Percentiles rank a stretch among this genome's conserved stretches.
phyloP scores from a whole-genome alignment of 2,888 invertebrate genomes.

The Drosophila kuntzei region DNA sequence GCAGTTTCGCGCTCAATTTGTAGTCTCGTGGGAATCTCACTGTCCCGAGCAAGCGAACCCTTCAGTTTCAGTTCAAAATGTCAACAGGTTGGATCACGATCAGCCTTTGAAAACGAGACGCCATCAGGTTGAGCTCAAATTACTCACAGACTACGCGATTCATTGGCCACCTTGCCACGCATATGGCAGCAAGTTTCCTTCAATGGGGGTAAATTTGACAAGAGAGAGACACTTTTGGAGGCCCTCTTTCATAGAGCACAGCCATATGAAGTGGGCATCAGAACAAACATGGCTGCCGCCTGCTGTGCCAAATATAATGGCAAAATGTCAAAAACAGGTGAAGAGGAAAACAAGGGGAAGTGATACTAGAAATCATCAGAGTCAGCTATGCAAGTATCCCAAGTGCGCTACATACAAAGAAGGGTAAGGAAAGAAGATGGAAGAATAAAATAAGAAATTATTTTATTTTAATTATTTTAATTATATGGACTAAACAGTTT shows the following conservation, averaged over 20 bases:
- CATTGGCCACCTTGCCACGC: constrained; percentile 6
- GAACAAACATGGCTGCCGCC: constrained; percentile 68
- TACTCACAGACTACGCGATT: constrained; percentile 57
- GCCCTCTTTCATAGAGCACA: neutral
- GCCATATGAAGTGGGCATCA: constrained; percentile 1
- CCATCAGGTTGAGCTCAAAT: constrained; percentile 64
- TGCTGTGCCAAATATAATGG: constrained; percentile 66
- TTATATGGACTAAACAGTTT: too few relatives aligned
- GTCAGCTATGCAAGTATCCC: constrained; percentile 1
- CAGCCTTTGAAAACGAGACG: constrained; percentile 11
- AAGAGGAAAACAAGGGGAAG: constrained; percentile 27
- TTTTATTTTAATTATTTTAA: too few relatives aligned
- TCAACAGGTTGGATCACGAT: constrained; percentile 66
- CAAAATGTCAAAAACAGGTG: constrained; percentile 82
- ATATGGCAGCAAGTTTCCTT: constrained; percentile 39
- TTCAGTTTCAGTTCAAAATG: constrained; percentile 14
- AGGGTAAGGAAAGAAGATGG: neutral
- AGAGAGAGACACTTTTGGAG: neutral
- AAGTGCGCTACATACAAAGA: constrained; percentile 26
- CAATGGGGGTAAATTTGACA: neutral
- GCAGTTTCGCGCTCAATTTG: constrained; percentile 21
- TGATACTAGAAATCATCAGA: neutral
- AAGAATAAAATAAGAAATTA: neutral
- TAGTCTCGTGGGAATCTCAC: constrained; percentile 63
- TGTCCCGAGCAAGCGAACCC: neutral